These are phyloP conservation scores for Hirudo medicinalis DNA, from an alignment of 1,140 invertebrate genomes.

Conservation along the genomic window DNA sequence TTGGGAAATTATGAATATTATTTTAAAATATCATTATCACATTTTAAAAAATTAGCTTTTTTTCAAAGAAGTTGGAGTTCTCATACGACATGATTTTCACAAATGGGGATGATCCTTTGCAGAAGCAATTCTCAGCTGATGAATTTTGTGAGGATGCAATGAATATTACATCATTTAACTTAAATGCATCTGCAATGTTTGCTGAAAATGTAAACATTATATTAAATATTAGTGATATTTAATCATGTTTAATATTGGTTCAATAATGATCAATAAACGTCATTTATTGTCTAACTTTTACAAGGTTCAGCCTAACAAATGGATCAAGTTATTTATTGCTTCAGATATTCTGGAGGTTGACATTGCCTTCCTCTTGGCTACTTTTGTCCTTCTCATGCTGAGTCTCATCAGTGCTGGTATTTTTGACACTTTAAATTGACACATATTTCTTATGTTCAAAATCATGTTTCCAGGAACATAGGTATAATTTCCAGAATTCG, in stretches of 20 bases:
- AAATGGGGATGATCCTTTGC: constrained; percentile 54
- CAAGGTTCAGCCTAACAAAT: not conserved
- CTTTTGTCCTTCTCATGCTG: constrained; percentile 32
- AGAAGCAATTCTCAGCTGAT: constrained; percentile 76
- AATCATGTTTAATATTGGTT: too few relatives aligned
- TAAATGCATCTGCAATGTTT: too few relatives aligned
- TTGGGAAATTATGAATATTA: not conserved
- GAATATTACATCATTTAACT: too few relatives aligned
- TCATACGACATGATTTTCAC: too few relatives aligned
- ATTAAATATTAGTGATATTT: too few relatives aligned
- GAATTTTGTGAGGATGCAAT: constrained; percentile 64
- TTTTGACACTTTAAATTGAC: too few relatives aligned
- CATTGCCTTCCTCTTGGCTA: constrained; percentile 37
- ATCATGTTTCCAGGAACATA: too few relatives aligned
- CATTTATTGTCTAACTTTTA: too few relatives aligned
- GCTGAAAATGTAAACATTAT: too few relatives aligned
- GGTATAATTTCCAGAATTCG: too few relatives aligned
- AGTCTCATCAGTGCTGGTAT: constrained; percentile 35
- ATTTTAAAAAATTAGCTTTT: not conserved
- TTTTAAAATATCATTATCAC: not conserved
- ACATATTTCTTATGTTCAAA: too few relatives aligned
- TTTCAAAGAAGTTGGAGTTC: not conserved
- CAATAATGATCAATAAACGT: too few relatives aligned
- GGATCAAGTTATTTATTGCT: constrained; percentile 26
- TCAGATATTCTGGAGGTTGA: constrained; percentile 42